Percentiles rank a stretch among this genome's conserved stretches.
Conservation (phyloP, 2,797 vertebrate genomes). For the Karalla daura region DNA sequence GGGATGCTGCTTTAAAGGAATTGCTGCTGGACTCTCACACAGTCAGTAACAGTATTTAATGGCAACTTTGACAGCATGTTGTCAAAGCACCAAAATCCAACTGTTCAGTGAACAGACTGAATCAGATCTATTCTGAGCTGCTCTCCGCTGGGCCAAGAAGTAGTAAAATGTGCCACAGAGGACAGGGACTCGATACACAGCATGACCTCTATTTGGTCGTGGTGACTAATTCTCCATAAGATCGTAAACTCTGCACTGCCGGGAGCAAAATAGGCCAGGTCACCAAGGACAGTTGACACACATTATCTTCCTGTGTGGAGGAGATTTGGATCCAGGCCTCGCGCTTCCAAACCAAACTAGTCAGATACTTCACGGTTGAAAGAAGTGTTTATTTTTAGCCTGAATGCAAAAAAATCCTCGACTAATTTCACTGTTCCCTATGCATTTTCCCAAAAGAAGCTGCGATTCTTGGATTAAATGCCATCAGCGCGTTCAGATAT, state of each 20-base stretch:
- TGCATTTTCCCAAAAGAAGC: too few relatives aligned
- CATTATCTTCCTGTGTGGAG: constrained; percentile 28
- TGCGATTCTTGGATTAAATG: too few relatives aligned
- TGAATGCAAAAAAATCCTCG: neutral
- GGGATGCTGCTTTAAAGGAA: neutral
- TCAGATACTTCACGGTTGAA: constrained; percentile 6
- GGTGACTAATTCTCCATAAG: constrained; percentile 45
- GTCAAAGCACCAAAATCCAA: neutral
- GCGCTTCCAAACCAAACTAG: constrained; percentile 23
- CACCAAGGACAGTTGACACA: constrained; percentile 69
- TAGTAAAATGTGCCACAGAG: constrained; percentile 12
- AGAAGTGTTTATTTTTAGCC: neutral
- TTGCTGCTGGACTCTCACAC: neutral
- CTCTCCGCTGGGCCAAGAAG: neutral
- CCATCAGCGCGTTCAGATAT: too few relatives aligned
- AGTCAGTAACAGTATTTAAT: constrained; percentile 1
- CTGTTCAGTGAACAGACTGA: neutral
- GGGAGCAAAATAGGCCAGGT: constrained; percentile 60
- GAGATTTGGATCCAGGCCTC: constrained; percentile 35
- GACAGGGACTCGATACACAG: constrained; percentile 9
- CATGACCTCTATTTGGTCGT: constrained; percentile 34
- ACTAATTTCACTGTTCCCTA: neutral
- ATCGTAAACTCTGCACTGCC: constrained; percentile 45
- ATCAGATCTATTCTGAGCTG: neutral
- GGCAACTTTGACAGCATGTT: neutral